Percentiles rank a stretch among this genome's conserved stretches.
Conservation (phyloP, 1,140 invertebrate genomes). For the Orussus abietinus region DNA sequence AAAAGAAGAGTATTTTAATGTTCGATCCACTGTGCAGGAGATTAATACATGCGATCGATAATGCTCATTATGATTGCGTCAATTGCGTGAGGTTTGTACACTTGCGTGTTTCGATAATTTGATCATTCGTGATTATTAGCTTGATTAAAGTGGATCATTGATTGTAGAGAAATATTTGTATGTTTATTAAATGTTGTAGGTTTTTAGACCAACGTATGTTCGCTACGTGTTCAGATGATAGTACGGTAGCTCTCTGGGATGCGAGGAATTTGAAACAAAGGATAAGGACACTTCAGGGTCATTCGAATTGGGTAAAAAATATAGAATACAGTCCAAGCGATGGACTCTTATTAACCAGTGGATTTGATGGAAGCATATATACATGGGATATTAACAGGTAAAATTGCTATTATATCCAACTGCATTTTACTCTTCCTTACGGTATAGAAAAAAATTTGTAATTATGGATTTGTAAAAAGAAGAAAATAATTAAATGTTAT, state of each 20-base stretch:
- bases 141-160: conserved; percentile 15
- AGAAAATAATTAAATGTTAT: too few species aligned
- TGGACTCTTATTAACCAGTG: conserved; percentile 82
- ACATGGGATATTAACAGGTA: conserved; percentile 92
- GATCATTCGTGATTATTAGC: conserved; percentile 10
- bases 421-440: too few species aligned
- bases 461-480: too few species aligned
- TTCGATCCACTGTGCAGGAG: conserved; percentile 82
- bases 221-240: conserved; percentile 92
- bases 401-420: conserved; percentile 13
- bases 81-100: conserved; percentile 82
- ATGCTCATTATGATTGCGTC: conserved; percentile 86
- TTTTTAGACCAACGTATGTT: conserved; percentile 86
- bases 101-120: conserved; percentile 4
- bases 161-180: conserved; percentile 18
- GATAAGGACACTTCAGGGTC: conserved; percentile 75
- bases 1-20: conserved; percentile 81
- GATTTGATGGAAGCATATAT: conserved; percentile 90
- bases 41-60: conserved; percentile 69
- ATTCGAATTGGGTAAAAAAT: conserved; percentile 95
- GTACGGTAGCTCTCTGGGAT: conserved; percentile 89
- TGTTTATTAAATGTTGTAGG: conserved; percentile 55
- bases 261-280: conserved; percentile 75
- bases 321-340: conserved; percentile 89
- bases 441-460: too few species aligned